Conservation (phyloP, 2,113 vertebrate genomes). For the Tragelaphus strepsiceros region DNA sequence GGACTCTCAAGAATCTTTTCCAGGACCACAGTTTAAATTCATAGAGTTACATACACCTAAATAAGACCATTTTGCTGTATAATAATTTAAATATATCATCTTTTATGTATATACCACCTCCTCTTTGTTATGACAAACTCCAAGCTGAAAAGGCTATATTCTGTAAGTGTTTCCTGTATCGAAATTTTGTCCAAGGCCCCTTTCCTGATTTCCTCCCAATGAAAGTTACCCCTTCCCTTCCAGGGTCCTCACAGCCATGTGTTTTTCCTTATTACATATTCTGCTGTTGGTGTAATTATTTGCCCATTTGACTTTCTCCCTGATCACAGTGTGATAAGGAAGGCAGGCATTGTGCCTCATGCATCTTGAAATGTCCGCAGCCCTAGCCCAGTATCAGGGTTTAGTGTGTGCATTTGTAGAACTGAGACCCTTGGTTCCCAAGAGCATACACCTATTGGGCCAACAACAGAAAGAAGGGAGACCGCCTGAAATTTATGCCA, state of each 20-base stretch:
- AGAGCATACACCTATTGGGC: slow-evolving; percentile 25
- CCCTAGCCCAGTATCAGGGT: background rate
- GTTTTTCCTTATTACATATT: background rate
- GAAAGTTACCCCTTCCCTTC: background rate
- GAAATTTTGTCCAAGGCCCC: background rate
- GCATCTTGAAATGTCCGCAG: background rate
- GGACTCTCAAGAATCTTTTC: background rate
- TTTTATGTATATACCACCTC: background rate
- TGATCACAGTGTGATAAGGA: background rate
- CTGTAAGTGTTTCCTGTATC: background rate
- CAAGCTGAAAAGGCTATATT: background rate
- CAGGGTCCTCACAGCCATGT: background rate
- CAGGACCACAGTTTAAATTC: background rate
- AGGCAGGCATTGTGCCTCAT: background rate
- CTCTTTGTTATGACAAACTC: background rate
- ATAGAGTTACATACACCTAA: background rate
- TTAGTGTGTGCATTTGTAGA: background rate
- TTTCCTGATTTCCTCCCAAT: background rate
- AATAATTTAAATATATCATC: background rate
- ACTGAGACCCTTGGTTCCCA: background rate
- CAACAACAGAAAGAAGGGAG: background rate
- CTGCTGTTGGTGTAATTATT: background rate
- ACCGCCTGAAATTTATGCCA: slow-evolving; percentile 14
- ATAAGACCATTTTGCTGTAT: background rate
- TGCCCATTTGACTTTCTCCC: background rate